phyloP scores from a whole-genome alignment of 2,888 invertebrate species.

The Phoronis australis region DNA sequence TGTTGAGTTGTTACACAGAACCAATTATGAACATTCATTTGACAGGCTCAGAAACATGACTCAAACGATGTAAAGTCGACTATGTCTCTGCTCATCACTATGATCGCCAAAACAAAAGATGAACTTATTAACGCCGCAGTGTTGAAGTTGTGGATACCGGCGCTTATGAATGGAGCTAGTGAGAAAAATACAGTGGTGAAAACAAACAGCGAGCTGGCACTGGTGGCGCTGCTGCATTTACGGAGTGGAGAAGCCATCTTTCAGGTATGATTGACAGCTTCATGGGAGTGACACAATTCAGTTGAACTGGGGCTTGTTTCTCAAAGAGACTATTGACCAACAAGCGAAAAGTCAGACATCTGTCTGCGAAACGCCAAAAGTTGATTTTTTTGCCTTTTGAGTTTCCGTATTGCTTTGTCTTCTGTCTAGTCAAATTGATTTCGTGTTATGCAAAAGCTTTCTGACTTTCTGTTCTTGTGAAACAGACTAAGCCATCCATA shows the following conservation, averaged over 20 bases:
- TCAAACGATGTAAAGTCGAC: slow-evolving; percentile 93
- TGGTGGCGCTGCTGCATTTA: slow-evolving; percentile 78
- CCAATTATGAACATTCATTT: too few relatives aligned
- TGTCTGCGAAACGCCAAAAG: too few relatives aligned
- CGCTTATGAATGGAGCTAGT: slow-evolving; percentile 95
- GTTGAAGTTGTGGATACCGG: slow-evolving; percentile 69
- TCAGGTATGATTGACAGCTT: slow-evolving; percentile 22
- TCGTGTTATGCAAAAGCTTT: too few relatives aligned
- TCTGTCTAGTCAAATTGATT: too few relatives aligned
- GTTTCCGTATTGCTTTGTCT: not conserved
- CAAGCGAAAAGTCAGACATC: too few relatives aligned
- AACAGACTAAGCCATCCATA: too few relatives aligned
- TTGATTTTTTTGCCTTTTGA: not conserved
- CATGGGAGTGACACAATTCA: too few relatives aligned
- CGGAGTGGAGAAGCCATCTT: slow-evolving; percentile 60
- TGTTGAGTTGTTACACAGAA: too few relatives aligned
- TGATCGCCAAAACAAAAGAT: slow-evolving; percentile 62
- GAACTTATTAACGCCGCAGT: slow-evolving; percentile 58
- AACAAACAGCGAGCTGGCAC: slow-evolving; percentile 86
- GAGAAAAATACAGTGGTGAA: slow-evolving; percentile 95
- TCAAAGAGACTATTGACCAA: too few relatives aligned
- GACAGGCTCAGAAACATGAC: slow-evolving; percentile 70
- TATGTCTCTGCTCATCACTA: slow-evolving; percentile 72
- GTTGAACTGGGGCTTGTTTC: too few relatives aligned
- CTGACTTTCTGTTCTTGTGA: too few relatives aligned